Base-by-base conservation (phyloP, 2,888 invertebrate species). In the Rotaria magnacalcarata region DNA sequence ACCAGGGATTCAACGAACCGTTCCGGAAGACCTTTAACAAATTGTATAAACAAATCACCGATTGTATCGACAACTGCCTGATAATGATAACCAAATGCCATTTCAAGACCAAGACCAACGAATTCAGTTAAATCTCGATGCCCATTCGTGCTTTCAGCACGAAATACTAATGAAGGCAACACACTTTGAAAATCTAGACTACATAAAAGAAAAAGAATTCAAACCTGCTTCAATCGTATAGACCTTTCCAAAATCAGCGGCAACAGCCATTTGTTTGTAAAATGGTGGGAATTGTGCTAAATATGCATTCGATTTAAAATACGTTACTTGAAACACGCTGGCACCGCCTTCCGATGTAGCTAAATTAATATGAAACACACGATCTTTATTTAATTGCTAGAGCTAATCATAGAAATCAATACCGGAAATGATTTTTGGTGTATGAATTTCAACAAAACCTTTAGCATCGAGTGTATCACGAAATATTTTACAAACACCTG, bases 241-340 rank as follows among this genome's bases (percentile, higher is more conserved):
- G 85, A 95, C 95, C 92, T 94, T 95, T 88, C 97, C 97, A 90
- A 99, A 98, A 92, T 99, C 99, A 16, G 95, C 96, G 1, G 97
- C 96, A 88, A 99, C 97, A 0, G 98, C 98, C 99, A 99, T 99
- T 93, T 99, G 99, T 91, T 99, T 99, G 92, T 99, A 99, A 0
- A 99, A 93, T 91, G 99, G 99, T 0, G 99, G 99, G 87, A 97
- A 97, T 92, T 99, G 99, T 0, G 99, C 99, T 88, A 99, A 92
- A 90, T 96, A 99, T 0, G 99, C 99, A 0, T 94, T 95, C 85
- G 87, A 87, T 92, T 96, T 96, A 92, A 97, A 97, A 92, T 97
- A 97, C 0, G 95, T 95, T 11, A 99, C 92, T 87, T 90, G 90
- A 89, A 92, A 92, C 50, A 92, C 92, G 88, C 93, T 92, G 85